Evolutionary conservation across 2,888 invertebrate species (phyloP).

Genomic region (Artemia sp.): DNA sequence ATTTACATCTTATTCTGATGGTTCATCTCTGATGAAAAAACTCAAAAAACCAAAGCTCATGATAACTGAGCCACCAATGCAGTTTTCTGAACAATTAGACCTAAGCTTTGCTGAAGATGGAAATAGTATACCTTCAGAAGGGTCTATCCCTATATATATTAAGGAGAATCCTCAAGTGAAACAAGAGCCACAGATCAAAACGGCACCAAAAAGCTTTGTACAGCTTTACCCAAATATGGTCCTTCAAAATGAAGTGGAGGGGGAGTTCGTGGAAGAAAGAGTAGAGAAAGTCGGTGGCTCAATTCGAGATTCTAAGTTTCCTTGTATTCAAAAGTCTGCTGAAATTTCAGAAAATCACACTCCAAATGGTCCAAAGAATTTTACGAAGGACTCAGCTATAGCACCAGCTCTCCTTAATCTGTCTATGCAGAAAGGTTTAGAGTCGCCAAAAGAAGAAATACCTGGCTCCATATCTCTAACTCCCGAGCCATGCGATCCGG

Average conservation of each 20-base stretch:
- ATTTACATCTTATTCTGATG: no score
- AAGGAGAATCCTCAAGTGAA: conserved; percentile 9
- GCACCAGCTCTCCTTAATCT: not conserved
- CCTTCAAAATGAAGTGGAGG: not conserved
- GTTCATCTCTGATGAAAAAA: not conserved
- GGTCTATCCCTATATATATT: not conserved
- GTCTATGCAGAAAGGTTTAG: not conserved
- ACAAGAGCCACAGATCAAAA: not conserved
- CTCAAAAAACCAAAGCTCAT: not conserved
- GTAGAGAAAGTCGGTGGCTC: conserved; percentile 2
- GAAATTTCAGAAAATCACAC: not conserved
- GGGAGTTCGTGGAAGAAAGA: not conserved
- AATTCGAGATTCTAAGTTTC: not conserved
- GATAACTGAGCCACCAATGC: conserved; percentile 8
- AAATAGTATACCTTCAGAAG: not conserved
- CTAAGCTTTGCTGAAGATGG: not conserved
- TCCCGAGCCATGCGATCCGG: not conserved
- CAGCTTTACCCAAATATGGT: conserved; percentile 13
- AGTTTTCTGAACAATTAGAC: not conserved
- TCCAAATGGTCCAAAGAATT: not conserved
- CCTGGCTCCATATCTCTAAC: not conserved
- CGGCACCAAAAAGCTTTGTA: conserved; percentile 3
- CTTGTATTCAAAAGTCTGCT: not conserved
- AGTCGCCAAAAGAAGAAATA: not conserved
- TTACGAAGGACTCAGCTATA: not conserved